These are phyloP conservation scores for Actinemys pallida DNA, from an alignment of 2,113 vertebrate genomes.

Conservation along the genomic window DNA sequence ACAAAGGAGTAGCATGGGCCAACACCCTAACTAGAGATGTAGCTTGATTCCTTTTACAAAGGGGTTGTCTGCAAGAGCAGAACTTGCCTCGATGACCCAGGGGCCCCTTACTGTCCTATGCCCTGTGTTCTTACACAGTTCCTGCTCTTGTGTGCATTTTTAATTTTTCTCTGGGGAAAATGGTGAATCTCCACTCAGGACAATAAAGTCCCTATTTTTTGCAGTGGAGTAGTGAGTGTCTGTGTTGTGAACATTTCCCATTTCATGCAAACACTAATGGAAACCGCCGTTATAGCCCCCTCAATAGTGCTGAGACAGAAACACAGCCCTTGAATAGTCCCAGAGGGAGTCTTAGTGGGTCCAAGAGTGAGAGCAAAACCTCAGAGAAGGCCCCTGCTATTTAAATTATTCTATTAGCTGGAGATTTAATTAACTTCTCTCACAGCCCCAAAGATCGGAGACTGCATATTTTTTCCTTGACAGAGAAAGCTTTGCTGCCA, in stretches of 20 bases:
- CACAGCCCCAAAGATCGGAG: conserved; percentile 65
- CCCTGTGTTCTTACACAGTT: background rate
- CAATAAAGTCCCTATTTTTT: background rate
- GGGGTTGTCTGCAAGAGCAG: background rate
- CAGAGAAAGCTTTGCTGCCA: conserved; percentile 57
- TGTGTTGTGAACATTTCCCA: background rate
- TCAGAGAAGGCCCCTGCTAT: background rate
- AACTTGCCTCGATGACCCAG: background rate
- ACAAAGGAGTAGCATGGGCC: background rate
- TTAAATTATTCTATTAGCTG: conserved; percentile 49
- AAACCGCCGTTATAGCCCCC: background rate
- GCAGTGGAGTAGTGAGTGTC: background rate
- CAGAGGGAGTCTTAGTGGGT: background rate
- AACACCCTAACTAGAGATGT: background rate
- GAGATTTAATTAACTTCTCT: conserved; percentile 66
- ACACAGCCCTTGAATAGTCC: background rate
- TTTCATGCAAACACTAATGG: background rate
- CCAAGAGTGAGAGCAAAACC: background rate
- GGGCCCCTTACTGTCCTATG: background rate
- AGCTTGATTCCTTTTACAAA: background rate
- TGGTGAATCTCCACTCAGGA: background rate
- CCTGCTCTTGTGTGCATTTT: background rate
- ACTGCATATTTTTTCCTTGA: conserved; percentile 62
- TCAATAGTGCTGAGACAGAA: background rate
- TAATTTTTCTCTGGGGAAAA: background rate